Conservation (phyloP, 2,888 invertebrate species). For the Rhagonycha fulva region DNA sequence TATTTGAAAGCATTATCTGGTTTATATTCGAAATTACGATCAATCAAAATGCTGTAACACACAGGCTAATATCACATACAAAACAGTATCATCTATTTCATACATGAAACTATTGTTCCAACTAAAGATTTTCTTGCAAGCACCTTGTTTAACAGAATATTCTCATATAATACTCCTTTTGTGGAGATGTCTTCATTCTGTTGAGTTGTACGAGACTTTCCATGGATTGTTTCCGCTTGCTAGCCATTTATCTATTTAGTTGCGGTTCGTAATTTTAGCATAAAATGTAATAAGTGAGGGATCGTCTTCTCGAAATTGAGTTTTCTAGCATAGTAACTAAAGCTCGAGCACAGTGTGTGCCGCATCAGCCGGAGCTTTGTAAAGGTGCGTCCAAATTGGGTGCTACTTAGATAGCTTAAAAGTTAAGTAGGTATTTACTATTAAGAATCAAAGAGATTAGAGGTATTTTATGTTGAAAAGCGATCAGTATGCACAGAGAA, state of each 20-base stretch:
- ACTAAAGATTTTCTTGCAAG: conserved; percentile 19
- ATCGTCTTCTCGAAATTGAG: background rate
- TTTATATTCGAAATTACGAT: conserved; percentile 16
- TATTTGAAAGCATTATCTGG: background rate
- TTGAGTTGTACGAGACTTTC: conserved; percentile 47
- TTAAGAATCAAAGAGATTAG: background rate
- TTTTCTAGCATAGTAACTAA: background rate
- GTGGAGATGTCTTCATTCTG: conserved; percentile 47
- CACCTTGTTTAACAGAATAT: conserved; percentile 16
- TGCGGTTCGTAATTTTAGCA: conserved; percentile 36
- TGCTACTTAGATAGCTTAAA: background rate
- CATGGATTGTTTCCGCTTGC: conserved; percentile 38
- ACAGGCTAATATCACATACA: background rate
- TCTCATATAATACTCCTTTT: conserved; percentile 38
- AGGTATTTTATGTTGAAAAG: background rate
- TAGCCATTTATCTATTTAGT: conserved; percentile 40
- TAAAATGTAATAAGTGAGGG: conserved; percentile 13
- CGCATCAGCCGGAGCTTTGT: background rate
- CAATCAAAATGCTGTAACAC: conserved; percentile 1
- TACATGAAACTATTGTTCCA: conserved; percentile 22
- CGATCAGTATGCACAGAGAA: background rate
- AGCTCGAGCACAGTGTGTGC: background rate
- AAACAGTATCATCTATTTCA: conserved; percentile 7
- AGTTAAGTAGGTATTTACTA: background rate
- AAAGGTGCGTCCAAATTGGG: background rate